These are phyloP conservation scores for Percopsis transmontana DNA, from an alignment of 2,113 vertebrate species.

Conservation along the genomic window DNA sequence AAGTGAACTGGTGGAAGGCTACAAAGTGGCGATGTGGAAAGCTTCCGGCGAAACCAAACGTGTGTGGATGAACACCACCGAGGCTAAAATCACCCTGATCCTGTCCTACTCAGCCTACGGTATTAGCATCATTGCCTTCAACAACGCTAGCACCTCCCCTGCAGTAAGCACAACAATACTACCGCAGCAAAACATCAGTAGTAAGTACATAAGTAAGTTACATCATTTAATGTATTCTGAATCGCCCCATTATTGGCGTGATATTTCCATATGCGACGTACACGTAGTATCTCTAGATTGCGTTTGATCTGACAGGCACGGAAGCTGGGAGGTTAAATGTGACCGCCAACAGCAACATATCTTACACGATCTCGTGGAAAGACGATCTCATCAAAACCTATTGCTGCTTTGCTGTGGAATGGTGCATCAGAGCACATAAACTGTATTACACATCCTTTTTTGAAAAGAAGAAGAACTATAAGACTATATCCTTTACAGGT, in stretches of 20 bases:
- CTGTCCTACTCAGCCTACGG: slow-evolving; percentile 70
- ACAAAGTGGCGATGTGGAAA: slow-evolving; percentile 59
- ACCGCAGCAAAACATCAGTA: background rate
- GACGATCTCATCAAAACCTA: slow-evolving; percentile 22
- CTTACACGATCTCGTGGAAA: slow-evolving; percentile 61
- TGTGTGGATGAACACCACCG: background rate
- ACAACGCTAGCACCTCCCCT: slow-evolving; percentile 66
- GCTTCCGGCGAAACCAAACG: slow-evolving; percentile 46
- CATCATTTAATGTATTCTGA: too few relatives aligned
- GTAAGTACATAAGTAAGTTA: slow-evolving; percentile 2
- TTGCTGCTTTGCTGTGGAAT: slow-evolving; percentile 72
- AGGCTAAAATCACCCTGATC: slow-evolving; percentile 48
- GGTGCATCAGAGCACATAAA: slow-evolving; percentile 42
- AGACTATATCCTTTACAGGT: slow-evolving; percentile 39
- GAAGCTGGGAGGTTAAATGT: slow-evolving; percentile 44
- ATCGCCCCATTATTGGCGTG: too few relatives aligned
- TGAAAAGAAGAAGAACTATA: background rate
- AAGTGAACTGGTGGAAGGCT: slow-evolving; percentile 32
- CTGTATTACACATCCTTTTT: slow-evolving; percentile 39
- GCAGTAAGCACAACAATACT: slow-evolving; percentile 12
- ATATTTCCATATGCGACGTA: too few relatives aligned
- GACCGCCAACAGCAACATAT: slow-evolving; percentile 40
- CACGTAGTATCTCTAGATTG: background rate
- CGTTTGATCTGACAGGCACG: slow-evolving; percentile 32
- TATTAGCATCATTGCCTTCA: slow-evolving; percentile 59